Evolutionary conservation across 2,797 vertebrate genomes (phyloP).

Genomic region (Columba guinea): DNA sequence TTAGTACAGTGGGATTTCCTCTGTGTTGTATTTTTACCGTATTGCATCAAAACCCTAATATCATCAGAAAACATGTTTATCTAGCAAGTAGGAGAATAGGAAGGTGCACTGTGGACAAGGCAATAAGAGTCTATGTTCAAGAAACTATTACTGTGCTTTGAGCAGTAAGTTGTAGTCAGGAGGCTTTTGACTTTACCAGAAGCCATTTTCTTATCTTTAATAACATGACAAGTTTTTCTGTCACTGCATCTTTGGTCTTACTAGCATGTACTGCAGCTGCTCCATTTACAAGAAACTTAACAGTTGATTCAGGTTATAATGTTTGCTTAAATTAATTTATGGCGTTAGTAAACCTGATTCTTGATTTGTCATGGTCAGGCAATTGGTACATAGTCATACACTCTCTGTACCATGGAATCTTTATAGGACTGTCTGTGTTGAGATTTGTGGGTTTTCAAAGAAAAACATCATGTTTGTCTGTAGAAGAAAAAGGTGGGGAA

Average conservation of each 20-base stretch:
- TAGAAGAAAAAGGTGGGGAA: background rate
- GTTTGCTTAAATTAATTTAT: background rate
- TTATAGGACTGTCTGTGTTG: background rate
- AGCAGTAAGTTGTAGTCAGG: background rate
- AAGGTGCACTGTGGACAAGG: background rate
- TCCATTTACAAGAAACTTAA: background rate
- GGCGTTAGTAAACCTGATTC: background rate
- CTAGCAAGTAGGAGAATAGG: background rate
- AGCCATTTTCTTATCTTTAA: background rate
- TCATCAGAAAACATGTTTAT: background rate
- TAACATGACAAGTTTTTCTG: background rate
- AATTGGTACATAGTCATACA: background rate
- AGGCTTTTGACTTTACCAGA: background rate
- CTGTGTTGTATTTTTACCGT: background rate
- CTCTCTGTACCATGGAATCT: accelerated
- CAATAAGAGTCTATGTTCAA: background rate
- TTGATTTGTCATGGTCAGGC: background rate
- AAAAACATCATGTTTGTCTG: accelerated
- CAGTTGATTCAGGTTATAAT: background rate
- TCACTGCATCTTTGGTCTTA: accelerated
- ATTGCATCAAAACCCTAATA: background rate
- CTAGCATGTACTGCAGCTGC: background rate
- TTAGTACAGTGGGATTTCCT: background rate
- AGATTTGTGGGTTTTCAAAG: background rate
- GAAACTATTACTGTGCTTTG: background rate